These are phyloP conservation scores for Nycticryphes semicollaris DNA, from an alignment of 2,113 vertebrate genomes.

Conservation along the genomic window DNA sequence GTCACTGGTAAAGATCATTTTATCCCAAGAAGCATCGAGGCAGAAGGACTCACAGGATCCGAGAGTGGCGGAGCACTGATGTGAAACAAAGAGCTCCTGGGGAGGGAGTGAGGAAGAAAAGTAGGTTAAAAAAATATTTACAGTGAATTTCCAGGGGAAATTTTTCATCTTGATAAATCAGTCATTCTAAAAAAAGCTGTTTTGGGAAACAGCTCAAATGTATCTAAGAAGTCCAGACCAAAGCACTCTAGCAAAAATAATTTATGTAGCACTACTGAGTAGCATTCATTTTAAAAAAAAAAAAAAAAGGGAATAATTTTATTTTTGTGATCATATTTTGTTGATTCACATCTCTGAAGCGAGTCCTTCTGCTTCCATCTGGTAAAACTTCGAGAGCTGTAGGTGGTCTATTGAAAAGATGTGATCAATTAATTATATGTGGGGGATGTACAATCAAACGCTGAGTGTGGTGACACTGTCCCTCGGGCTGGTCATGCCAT, in stretches of 20 bases:
- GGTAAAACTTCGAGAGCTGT: not conserved
- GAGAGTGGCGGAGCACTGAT: constrained; percentile 29
- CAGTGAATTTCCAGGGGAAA: constrained; percentile 8
- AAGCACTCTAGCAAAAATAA: not conserved
- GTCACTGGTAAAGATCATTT: not conserved
- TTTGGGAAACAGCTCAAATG: not conserved
- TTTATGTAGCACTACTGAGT: not conserved
- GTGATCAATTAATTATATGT: not conserved
- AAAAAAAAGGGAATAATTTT: not conserved
- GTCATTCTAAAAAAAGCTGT: not conserved
- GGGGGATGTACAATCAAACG: fast-evolving
- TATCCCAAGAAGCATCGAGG: constrained; percentile 30
- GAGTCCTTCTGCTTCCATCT: not conserved
- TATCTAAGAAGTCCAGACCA: not conserved
- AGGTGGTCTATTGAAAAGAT: not conserved
- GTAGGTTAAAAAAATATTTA: constrained; percentile 47
- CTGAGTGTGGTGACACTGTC: fast-evolving
- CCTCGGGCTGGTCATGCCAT: fast-evolving
- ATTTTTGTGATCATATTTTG: not conserved
- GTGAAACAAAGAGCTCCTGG: constrained; percentile 39
- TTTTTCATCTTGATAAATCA: not conserved
- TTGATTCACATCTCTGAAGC: not conserved
- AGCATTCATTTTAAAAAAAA: not conserved
- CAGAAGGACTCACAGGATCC: constrained; percentile 8
- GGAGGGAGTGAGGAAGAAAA: not conserved